Evolutionary conservation across 2,888 invertebrate genomes (phyloP), one percentile per base, ranked within the genome.

Genomic region (Neoitamus cyanurus): DNA sequence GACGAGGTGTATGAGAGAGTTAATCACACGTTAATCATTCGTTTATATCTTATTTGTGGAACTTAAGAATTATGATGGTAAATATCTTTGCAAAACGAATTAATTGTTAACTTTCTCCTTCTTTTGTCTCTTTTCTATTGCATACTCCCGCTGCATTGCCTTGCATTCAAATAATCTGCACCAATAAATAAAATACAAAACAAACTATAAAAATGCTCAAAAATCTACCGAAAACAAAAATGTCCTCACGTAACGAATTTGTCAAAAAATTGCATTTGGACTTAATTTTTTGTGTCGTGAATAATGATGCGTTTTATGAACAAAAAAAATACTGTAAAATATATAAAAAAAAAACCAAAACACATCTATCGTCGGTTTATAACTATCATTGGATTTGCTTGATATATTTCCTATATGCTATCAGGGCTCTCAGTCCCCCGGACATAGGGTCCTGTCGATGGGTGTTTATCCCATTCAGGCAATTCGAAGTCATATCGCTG

Each of bases 371-470:
- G 36, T 20, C 77, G 73, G 73, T 73, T 72, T 36, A n/a, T 73
- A 58, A 58, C 58, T 20, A 58, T 58, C 25, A 58, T 15, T 73
- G 73, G 73, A 73, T 73, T 34, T 73, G 73, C 73, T 73, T 73
- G 73, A 34, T 34, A 36, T 58, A 70, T 77, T 46, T 42, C 42
- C 77, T 37, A 70, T 77, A 46, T 86, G 28, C 42, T 70, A 31
- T 34, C 46, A 97, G 97, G 97, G 97, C 92, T 95, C 96, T 90
- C 96, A 96, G 93, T 97, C 97, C 92, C 97, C 97, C 92, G 97
- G 96, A 93, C 96, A 96, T 92, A 95, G 97, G 92, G 95, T 95
- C 91, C 94, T 96, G 89, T 96, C 97, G 89, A 96, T 97, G 96
- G 97, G 97, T 90, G 94, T 96, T 91, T 97, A 95, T 93, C 97